A percentile compares a stretch with the other conserved stretches of the same genome.
phyloP scores from a whole-genome alignment of 2,113 vertebrate species.

The Colistium nudipinnis region DNA sequence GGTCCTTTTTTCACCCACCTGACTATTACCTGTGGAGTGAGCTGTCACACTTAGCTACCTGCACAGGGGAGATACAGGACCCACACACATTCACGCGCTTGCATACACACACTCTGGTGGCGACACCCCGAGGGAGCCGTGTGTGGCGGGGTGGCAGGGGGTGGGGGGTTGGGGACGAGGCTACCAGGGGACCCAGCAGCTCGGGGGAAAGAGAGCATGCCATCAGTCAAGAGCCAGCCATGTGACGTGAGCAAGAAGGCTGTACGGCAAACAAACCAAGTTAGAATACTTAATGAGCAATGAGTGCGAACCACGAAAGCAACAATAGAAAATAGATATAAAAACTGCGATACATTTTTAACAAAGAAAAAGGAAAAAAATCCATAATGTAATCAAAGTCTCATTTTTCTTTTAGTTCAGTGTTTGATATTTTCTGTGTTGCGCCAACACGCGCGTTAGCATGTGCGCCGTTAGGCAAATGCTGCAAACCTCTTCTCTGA shows the following conservation, averaged over 20 bases:
- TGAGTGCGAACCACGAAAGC: slow-evolving; percentile 8
- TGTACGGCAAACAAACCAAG: slow-evolving; percentile 36
- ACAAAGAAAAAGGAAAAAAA: no score
- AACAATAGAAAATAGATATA: background rate
- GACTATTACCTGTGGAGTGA: slow-evolving; percentile 74
- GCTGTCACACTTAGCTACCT: slow-evolving; percentile 74
- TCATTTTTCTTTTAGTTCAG: no score
- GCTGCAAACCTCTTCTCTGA: no score
- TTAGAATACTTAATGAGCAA: slow-evolving; percentile 32
- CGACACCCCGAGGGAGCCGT: slow-evolving; percentile 62
- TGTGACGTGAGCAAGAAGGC: slow-evolving; percentile 51
- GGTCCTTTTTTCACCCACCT: slow-evolving; percentile 59
- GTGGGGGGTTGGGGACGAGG: slow-evolving; percentile 18
- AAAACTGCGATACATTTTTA: background rate
- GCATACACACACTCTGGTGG: slow-evolving; percentile 35
- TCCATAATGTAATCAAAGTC: no score
- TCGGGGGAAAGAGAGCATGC: slow-evolving; percentile 59
- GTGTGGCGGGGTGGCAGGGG: slow-evolving; percentile 21
- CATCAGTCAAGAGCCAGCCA: slow-evolving; percentile 64
- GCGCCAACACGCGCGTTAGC: no score
- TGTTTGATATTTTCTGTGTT: no score
- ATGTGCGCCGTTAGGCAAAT: no score
- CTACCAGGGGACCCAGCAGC: slow-evolving; percentile 57
- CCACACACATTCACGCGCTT: slow-evolving; percentile 18
- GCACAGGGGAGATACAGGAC: slow-evolving; percentile 66